phyloP scores from a whole-genome alignment of 2,888 invertebrate genomes.

The Sinotaia quadrata region DNA sequence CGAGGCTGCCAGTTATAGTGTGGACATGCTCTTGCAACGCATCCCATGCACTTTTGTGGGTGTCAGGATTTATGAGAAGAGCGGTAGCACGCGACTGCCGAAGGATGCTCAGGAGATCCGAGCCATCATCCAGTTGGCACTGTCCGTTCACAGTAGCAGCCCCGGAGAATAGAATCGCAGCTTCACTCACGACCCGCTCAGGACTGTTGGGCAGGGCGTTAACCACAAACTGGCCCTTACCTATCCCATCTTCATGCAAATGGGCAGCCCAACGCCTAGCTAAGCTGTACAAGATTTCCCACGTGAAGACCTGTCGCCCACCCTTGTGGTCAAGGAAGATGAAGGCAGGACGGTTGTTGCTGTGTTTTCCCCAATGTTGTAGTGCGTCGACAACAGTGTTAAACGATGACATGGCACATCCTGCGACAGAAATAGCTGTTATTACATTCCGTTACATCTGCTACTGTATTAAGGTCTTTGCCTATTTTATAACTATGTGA shows the following conservation, averaged over 20 bases:
- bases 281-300: conserved; percentile 2
- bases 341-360: conserved; percentile 30
- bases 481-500: no score
- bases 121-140: conserved; percentile 21
- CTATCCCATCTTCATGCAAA: conserved; percentile 14
- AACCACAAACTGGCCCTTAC: conserved; percentile 25
- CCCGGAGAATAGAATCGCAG: conserved; percentile 27
- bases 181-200: conserved; percentile 33
- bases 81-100: not conserved
- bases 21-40: not conserved
- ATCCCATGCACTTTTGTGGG: conserved; percentile 5
- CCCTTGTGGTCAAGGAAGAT: conserved; percentile 12
- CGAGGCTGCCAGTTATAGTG: not conserved
- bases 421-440: no score
- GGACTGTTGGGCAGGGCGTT: conserved; percentile 33
- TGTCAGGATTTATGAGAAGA: conserved; percentile 9
- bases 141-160: conserved; percentile 35
- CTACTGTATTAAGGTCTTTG: no score
- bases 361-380: no score
- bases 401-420: no score
- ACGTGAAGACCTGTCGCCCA: not conserved
- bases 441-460: no score
- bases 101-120: conserved; percentile 18
- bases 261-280: conserved; percentile 25
- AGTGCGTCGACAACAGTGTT: not conserved